Conservation (phyloP, 2,797 vertebrate genomes). For the Cyclopterus lumpus region DNA sequence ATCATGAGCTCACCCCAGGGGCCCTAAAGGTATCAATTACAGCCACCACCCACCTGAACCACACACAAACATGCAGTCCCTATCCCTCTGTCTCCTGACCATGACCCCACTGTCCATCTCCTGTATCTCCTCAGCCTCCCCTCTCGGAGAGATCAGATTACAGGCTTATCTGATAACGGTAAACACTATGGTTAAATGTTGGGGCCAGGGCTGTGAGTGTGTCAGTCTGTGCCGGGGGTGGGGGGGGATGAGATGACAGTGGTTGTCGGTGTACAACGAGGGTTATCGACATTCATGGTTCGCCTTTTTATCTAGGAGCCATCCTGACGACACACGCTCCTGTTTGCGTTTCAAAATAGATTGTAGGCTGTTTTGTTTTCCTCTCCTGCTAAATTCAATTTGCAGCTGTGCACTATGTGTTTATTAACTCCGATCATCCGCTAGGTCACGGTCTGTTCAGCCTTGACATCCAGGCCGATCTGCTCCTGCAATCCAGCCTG, state of each 20-base stretch:
- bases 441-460: constrained; percentile 62
- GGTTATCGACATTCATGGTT: neutral
- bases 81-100: constrained; percentile 35
- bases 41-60: constrained; percentile 47
- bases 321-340: constrained; percentile 12
- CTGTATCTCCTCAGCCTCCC: constrained; percentile 34
- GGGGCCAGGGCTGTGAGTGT: constrained; percentile 8
- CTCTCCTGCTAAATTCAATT: constrained; percentile 64
- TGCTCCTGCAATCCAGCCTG: constrained; percentile 22
- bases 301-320: neutral
- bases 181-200: constrained; percentile 57
- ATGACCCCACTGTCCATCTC: constrained; percentile 43
- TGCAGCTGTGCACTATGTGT: constrained; percentile 45
- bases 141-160: constrained; percentile 69
- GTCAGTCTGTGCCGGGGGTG: neutral
- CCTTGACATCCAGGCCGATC: constrained; percentile 52
- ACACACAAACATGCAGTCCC: constrained; percentile 17
- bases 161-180: constrained; percentile 65
- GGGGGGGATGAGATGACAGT: neutral
- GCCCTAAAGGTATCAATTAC: constrained; percentile 65
- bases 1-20: constrained; percentile 46
- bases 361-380: constrained; percentile 65
- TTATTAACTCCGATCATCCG: constrained; percentile 58
- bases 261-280: neutral
- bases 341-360: constrained; percentile 61